Evolutionary conservation across 2,888 invertebrate species (phyloP).

Genomic region (Pammene fasciana): DNA sequence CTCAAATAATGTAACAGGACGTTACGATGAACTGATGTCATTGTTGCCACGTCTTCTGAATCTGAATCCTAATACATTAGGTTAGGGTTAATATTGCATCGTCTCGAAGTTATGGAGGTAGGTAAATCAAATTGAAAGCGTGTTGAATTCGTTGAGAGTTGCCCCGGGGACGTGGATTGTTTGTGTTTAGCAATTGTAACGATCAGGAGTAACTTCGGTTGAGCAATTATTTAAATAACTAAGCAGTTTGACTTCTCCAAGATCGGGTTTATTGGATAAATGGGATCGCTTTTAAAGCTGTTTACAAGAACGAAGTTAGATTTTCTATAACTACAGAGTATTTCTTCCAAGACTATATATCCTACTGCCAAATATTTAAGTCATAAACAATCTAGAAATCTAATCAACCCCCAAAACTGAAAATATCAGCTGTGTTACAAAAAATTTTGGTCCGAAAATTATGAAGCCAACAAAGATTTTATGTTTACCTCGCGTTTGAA

Average conservation of each 20-base stretch:
- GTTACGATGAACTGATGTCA: conserved; percentile 53
- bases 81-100: conserved; percentile 49
- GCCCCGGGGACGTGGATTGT: conserved; percentile 44
- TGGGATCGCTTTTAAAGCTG: conserved; percentile 10
- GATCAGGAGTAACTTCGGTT: conserved; percentile 41
- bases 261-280: conserved; percentile 19
- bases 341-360: no score
- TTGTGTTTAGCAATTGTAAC: conserved; percentile 52
- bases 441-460: no score
- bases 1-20: conserved; percentile 60
- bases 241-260: conserved; percentile 26
- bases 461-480: no score
- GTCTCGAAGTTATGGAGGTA: conserved; percentile 41
- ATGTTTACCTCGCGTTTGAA: no score
- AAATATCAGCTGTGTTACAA: no score
- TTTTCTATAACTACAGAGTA: background rate
- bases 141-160: conserved; percentile 46
- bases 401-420: no score
- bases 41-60: conserved; percentile 42
- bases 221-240: conserved; percentile 39
- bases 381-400: no score
- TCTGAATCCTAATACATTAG: conserved; percentile 47
- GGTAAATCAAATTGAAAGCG: conserved; percentile 58
- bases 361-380: no score
- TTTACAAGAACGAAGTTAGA: conserved; percentile 2